phyloP scores from a whole-genome alignment of 2,113 vertebrate species.

The Eurypyga helias region DNA sequence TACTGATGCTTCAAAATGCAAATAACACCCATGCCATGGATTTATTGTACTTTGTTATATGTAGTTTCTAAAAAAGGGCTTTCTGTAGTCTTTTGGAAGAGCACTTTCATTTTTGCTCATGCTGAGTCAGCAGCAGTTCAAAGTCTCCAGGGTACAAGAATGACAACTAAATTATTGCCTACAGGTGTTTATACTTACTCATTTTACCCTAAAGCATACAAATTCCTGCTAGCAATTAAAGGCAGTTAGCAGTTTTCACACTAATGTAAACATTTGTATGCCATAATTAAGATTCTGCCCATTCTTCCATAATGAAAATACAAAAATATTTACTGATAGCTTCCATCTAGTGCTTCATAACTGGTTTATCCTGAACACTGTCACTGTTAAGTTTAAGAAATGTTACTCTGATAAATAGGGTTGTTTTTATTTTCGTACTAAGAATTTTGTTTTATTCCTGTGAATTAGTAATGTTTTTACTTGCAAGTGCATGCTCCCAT shows the following conservation, averaged over 20 bases:
- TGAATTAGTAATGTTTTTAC: not conserved
- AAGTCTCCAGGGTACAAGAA: not conserved
- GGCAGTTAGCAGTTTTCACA: not conserved
- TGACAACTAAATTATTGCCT: not conserved
- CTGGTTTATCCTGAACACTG: not conserved
- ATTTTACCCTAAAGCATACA: slow-evolving; percentile 22
- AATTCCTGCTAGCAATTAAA: not conserved
- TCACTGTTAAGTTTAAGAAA: not conserved
- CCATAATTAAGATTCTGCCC: slow-evolving; percentile 16
- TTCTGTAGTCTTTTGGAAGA: not conserved
- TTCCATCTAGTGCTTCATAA: not conserved
- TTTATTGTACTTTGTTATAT: not conserved
- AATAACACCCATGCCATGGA: not conserved
- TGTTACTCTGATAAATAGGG: not conserved
- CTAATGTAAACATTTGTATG: slow-evolving; percentile 16
- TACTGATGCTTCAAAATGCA: not conserved
- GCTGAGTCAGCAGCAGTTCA: slow-evolving; percentile 33
- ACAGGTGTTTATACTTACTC: slow-evolving; percentile 33
- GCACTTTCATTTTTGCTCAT: not conserved
- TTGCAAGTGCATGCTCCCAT: not conserved
- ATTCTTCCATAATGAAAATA: not conserved
- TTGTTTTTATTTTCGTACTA: not conserved
- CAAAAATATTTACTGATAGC: not conserved
- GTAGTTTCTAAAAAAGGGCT: not conserved
- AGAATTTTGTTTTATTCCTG: not conserved